Evolutionary conservation across 2,113 vertebrate species (phyloP).

Genomic region (Sceloporus tristichus): DNA sequence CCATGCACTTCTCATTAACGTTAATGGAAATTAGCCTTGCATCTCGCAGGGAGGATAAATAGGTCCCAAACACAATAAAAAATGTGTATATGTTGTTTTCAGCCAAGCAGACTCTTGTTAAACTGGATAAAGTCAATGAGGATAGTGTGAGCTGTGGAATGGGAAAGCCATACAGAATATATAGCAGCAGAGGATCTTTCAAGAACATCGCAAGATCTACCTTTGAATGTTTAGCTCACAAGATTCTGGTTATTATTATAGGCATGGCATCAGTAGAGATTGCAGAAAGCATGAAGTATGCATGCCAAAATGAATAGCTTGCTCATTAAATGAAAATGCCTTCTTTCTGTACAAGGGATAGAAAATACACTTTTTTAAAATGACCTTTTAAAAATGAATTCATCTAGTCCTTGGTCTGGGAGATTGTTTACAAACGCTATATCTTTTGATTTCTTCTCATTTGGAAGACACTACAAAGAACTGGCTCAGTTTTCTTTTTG

Average conservation of each 20-base stretch:
- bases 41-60: constrained; percentile 26
- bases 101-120: not conserved
- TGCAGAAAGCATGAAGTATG: not conserved
- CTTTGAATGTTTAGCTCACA: not conserved
- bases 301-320: not conserved
- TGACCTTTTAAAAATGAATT: too few relatives aligned
- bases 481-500: too few relatives aligned
- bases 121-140: not conserved
- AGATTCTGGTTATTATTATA: not conserved
- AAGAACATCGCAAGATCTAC: not conserved
- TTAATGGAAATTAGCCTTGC: constrained; percentile 31
- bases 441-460: too few relatives aligned
- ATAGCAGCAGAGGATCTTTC: not conserved
- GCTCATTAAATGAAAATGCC: not conserved
- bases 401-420: too few relatives aligned
- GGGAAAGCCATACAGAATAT: not conserved
- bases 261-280: not conserved
- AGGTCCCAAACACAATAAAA: not conserved
- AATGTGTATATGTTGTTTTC: not conserved
- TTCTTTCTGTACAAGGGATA: not conserved
- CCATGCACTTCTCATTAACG: constrained; percentile 5
- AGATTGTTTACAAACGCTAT: too few relatives aligned
- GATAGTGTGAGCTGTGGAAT: not conserved
- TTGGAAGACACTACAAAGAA: too few relatives aligned
- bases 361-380: too few relatives aligned